Evolutionary conservation across 2,113 vertebrate species (phyloP).

Genomic region (Halichoeres trimaculatus): DNA sequence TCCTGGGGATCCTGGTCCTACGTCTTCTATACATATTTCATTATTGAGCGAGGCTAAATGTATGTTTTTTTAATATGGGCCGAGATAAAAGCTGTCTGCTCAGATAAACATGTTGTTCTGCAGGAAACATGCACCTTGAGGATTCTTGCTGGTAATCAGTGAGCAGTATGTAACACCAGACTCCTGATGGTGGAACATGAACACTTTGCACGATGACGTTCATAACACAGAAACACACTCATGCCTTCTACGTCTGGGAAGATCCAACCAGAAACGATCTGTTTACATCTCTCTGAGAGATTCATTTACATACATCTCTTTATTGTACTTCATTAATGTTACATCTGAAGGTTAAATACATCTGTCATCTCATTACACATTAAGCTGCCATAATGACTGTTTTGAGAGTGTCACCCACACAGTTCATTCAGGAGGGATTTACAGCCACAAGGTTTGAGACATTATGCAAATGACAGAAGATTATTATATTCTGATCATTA

Average conservation of each 20-base stretch:
- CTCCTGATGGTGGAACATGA: background rate
- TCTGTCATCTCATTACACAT: constrained; percentile 36
- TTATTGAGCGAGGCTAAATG: constrained; percentile 5
- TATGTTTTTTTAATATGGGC: constrained; percentile 36
- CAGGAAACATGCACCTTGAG: background rate
- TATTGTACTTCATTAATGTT: constrained; percentile 44
- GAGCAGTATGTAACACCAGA: background rate
- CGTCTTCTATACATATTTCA: constrained; percentile 31
- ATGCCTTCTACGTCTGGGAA: background rate
- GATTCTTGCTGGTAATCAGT: background rate
- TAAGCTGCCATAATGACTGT: constrained; percentile 45
- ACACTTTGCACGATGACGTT: background rate
- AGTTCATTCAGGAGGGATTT: constrained; percentile 36
- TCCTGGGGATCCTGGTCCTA: background rate
- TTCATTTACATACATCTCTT: constrained; percentile 18
- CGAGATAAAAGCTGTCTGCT: background rate
- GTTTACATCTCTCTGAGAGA: constrained; percentile 12
- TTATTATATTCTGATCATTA: constrained; percentile 66
- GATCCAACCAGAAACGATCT: background rate
- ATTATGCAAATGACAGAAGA: constrained; percentile 55
- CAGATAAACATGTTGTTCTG: background rate
- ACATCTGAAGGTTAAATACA: constrained; percentile 28
- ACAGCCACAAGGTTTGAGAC: constrained; percentile 52
- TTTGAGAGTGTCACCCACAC: constrained; percentile 37
- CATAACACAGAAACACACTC: constrained; percentile 16